Conservation (phyloP, 2,797 vertebrate genomes). For the Tenualosa thibaudeaui region DNA sequence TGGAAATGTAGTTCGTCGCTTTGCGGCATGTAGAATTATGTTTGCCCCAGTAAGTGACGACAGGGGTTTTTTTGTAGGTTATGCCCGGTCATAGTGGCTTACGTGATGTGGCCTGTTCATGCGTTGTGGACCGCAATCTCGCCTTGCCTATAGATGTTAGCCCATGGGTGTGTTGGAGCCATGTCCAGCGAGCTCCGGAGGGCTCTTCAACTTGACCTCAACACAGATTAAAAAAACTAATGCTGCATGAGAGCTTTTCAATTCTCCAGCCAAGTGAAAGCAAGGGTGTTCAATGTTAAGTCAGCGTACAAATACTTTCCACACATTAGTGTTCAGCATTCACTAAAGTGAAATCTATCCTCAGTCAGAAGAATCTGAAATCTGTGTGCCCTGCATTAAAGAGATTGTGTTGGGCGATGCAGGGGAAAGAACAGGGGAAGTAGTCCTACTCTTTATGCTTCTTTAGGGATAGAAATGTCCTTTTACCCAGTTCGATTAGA, state of each 20-base stretch:
- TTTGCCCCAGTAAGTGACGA: neutral
- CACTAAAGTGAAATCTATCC: neutral
- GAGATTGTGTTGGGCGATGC: neutral
- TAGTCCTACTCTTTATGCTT: neutral
- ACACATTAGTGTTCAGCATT: neutral
- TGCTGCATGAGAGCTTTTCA: neutral
- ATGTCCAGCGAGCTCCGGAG: neutral
- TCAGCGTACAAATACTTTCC: neutral
- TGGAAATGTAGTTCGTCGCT: neutral
- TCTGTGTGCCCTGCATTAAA: neutral
- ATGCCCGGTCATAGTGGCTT: neutral
- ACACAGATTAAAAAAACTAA: slow-evolving; percentile 19
- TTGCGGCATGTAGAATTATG: neutral
- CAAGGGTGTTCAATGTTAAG: neutral
- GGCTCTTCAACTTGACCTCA: neutral
- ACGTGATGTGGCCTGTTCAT: slow-evolving; percentile 1
- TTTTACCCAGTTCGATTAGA: neutral
- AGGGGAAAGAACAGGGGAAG: neutral
- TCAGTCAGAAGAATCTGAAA: neutral
- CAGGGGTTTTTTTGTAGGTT: neutral
- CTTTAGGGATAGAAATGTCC: neutral
- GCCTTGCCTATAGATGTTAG: slow-evolving; percentile 12
- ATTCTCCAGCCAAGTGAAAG: neutral
- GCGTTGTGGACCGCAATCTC: neutral
- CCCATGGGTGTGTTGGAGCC: neutral